Base-by-base conservation (phyloP, 2,113 vertebrate genomes). In the Pseudorectes ferrugineus region DNA sequence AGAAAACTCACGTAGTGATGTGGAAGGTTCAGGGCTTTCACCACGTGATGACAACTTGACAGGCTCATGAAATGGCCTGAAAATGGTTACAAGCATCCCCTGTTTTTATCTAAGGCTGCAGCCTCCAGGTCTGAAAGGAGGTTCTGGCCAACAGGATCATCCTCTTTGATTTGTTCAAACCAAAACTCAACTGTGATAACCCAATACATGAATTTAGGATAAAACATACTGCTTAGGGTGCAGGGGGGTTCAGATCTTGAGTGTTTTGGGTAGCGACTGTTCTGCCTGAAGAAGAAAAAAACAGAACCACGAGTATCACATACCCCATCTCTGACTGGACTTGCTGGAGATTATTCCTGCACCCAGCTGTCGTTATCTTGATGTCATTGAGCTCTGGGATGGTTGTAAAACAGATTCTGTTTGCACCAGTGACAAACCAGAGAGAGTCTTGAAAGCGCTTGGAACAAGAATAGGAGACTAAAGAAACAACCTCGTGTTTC, bases 141-240 rank as follows among this genome's bases (percentile, higher is more conserved):
- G 57, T 43, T 85, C 59, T 5, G 4, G 87, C 66, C 79, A 74
- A 15, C 54, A 73, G 85, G 35, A 61, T 66, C 71, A 20, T 35
- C 45, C 28, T 19, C 18, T 55, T 43, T 43, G 16, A 24, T 54
- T n/a, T 58, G 45, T n/a, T 77, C 45, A 46, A 52, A 83, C 33
- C 43, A 65, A 52, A 93, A 4, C 57, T 68, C 73, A 24, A 0
- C 76, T 74, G 46, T 5, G 0, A 14, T 80, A 49, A 61, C 29
- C 42, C 3, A 2, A 0, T 7, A 4, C 6, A 0, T 21, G 36
- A 57, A 9, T 71, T 84, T 4, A 25, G 51, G 58, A 5, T 16
- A 20, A 36, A 77, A 33, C 9, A 3, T 3, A 7, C 14, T 19
- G 2, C 31, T 46, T 28, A 1, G 3, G 13, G 35, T 15, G 31